A percentile compares a stretch with the other conserved stretches of the same genome.
phyloP scores from a whole-genome alignment of 1,140 invertebrate species.

The Hermatobates lingyangjiaoensis region DNA sequence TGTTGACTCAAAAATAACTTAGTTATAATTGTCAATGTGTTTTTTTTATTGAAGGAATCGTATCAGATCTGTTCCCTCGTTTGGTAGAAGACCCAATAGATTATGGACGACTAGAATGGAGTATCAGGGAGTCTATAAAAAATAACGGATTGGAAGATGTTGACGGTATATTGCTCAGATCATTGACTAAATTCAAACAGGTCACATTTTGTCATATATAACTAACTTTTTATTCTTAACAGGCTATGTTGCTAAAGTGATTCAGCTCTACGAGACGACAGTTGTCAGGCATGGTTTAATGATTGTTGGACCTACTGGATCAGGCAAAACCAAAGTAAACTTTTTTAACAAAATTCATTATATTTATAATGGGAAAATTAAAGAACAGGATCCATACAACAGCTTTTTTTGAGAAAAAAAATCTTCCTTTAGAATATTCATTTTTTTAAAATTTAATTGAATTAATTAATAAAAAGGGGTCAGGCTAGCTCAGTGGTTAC shows the following conservation, averaged over 20 bases:
- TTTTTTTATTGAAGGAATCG: slow-evolving; percentile 34
- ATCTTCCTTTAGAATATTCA: too few species aligned
- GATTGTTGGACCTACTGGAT: slow-evolving; percentile 58
- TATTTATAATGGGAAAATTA: too few species aligned
- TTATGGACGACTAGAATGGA: slow-evolving; percentile 24
- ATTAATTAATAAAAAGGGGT: too few species aligned
- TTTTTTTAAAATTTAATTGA: too few species aligned
- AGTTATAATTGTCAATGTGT: too few species aligned
- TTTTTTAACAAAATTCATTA: too few species aligned
- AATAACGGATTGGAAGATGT: slow-evolving; percentile 34
- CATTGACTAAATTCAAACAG: too few species aligned
- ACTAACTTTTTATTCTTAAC: slow-evolving; percentile 30
- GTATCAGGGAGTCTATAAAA: background rate
- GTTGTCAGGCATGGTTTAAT: slow-evolving; percentile 64
- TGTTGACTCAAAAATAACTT: too few species aligned
- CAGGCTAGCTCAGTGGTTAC: too few species aligned
- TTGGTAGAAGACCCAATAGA: slow-evolving; percentile 36
- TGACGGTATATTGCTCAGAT: slow-evolving; percentile 32
- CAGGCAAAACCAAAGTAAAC: slow-evolving; percentile 47
- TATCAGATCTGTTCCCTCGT: slow-evolving; percentile 50
- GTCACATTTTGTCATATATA: too few species aligned
- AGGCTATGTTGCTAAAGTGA: slow-evolving; percentile 38
- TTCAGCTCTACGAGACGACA: slow-evolving; percentile 63
- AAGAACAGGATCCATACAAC: too few species aligned
- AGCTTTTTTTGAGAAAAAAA: too few species aligned